Conservation (phyloP, 2,888 invertebrate genomes). For the Agrilus cyanescens region DNA sequence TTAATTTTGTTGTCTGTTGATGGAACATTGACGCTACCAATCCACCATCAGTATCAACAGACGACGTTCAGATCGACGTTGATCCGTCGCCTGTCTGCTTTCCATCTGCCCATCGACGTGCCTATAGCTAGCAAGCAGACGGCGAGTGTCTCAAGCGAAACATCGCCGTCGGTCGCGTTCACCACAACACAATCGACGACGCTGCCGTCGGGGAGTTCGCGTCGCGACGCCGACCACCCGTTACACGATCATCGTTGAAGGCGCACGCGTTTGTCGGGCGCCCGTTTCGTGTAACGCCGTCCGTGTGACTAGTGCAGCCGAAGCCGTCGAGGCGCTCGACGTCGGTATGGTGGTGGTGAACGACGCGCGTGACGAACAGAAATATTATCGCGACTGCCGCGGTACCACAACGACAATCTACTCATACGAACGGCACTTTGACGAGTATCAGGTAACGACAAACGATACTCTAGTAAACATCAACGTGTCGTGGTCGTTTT, state of each 20-base stretch:
- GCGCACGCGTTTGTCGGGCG: conserved; percentile 12
- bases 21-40: too few species aligned
- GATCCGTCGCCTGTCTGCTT: too few species aligned
- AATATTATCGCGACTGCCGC: conserved; percentile 26
- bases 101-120: too few species aligned
- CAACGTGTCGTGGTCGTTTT: too few species aligned
- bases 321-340: conserved; percentile 26
- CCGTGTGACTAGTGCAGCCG: conserved; percentile 29
- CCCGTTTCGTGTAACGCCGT: conserved; percentile 7
- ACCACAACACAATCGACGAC: conserved; percentile 12
- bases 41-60: too few species aligned
- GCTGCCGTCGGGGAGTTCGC: conserved; percentile 13
- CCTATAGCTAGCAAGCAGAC: too few species aligned
- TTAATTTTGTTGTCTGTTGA: too few species aligned
- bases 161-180: conserved; percentile 15
- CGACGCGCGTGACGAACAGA: conserved; percentile 19
- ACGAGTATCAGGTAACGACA: background rate
- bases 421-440: too few species aligned
- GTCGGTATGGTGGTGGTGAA: conserved; percentile 26
- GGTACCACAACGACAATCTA: conserved; percentile 15
- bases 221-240: conserved; percentile 22
- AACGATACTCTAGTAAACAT: conserved; percentile 1
- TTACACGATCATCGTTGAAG: conserved; percentile 20
- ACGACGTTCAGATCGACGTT: too few species aligned
- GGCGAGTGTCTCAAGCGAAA: too few species aligned